Evolutionary conservation across 2,113 vertebrate species (phyloP), one percentile per base, ranked within the genome.

Genomic region (Laticauda colubrina): DNA sequence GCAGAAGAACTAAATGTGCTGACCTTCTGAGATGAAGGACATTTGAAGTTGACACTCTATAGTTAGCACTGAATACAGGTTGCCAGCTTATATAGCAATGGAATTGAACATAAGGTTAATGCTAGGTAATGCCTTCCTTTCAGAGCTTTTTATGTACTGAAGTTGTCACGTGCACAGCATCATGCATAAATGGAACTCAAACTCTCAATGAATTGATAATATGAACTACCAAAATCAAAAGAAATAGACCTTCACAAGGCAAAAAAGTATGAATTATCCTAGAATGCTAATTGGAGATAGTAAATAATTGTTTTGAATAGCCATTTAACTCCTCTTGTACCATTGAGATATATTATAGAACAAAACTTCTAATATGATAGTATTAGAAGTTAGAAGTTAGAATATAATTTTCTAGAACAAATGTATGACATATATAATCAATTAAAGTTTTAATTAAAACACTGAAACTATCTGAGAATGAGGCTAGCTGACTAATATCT

Each of bases 201-300:
- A 23, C 20, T 48, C 23, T 24, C 57, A 53, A 88, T 57, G 56
- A 24, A 88, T 3, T 90, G 51, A n/a, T 53, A 75, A 75, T 20
- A 5, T 29, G 90, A 59, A 43, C 43, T 55, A 34, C 11, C 56
- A 51, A 90, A 57, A 69, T 54, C 48, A 43, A 45, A 88, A 88
- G 26, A 88, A 69, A 87, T 20, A 56, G 43, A 88, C n/a, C 39
- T 34, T 81, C 86, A 91, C 75, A 91, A 75, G 24, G 18, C 54
- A 34, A 87, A 88, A 94, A 94, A 81, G 43, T 81, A 92, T 55
- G 24, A 43, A 56, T 81, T n/a, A 24, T 75, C 87, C 61, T n/a
- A 26, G 48, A 64, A 34, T 54, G 29, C 48, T 64, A 15, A 53
- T 29, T 23, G 7, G 15, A 54, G n/a, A 18, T 61, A 59, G 81